Evolutionary conservation across 1,140 invertebrate species (phyloP), one percentile per base, ranked within the genome.

Genomic region (Atta texana): DNA sequence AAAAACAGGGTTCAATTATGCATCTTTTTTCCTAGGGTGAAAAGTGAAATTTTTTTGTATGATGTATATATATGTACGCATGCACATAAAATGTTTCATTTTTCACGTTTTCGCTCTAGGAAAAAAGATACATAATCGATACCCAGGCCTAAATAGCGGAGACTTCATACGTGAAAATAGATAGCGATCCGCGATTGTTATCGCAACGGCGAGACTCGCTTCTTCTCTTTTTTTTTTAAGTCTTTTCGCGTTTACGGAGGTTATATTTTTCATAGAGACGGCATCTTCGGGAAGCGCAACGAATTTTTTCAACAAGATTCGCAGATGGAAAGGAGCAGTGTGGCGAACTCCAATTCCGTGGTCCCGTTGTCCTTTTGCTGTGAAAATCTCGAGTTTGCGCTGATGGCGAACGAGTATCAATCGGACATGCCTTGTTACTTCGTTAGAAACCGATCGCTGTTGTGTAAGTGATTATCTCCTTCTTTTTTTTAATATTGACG

Each of bases 211-310:
- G 34, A n/a, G 2, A 44, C 39, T 44, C n/a, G 76, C 8, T 1
- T 12, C 4, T 51, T 12, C 24, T 39, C 34, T 34, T 31, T 39
- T n/a, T n/a, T 39, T 39, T 21, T 5, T 1, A 34, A 59, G 39
- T 61, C 18, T 74, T 68, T n/a, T 39, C 78, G 24, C 21, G 34
- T 64, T 39, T 28, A 57, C 49, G 63, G 77, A 63, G 87, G 91
- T 88, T 91, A 92, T 89, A 71, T 59, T 44, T 44, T 88, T 85
- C 89, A 88, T 89, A 78, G 90, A 92, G 91, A 93, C 89, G 72
- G 90, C 92, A 88, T 88, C 91, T 92, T 86, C 7, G 39, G 8
- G 39, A 44, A 44, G 8, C 8, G 39, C 8, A 44, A 44, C 39
- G 39, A 31, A 84, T 87, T 87, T 87, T 85, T 87, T n/a, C 1